Base-by-base conservation (phyloP, 2,888 invertebrate genomes). In the Chrysotoxum bicinctum region DNA sequence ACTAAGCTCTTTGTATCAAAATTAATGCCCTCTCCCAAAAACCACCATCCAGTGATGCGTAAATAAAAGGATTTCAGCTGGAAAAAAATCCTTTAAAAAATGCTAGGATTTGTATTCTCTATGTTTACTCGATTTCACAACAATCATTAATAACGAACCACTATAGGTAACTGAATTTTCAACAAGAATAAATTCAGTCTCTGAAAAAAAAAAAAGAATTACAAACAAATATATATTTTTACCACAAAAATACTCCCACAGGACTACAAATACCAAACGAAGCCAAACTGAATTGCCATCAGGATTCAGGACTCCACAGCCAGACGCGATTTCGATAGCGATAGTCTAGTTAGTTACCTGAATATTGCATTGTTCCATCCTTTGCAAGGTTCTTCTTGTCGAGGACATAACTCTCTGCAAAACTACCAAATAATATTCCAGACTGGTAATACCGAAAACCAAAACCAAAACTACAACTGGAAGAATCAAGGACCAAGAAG, bases 281-380 rank as follows among this genome's bases (percentile, higher is more conserved):
- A 54, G 23, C 43, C 30, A 6, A 30, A 19, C 45, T 32, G n/a
- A 16, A 66, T 35, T 60, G 35, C 56, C 56, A 56, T 40, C 16
- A 26, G 37, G 32, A 52, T 10, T 45, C 26, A 23, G 37, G 19
- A 35, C 35, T 12, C 9, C 19, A 37, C 35, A 58, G 4, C 43
- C 19, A 45, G 37, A 19, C 32, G 30, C 48, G 74, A 69, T 73
- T 73, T 43, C 37, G 60, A 64, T 64, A 52, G 58, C 26, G 75
- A 64, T 74, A 64, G 30, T 37, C 37, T 56, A 26, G 43, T 30
- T 73, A 74, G 73, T 69, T 74, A 74, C 74, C 58, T 48, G 75
- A 64, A 45, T 45, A 52, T 76, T 60, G 84, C 48, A 80, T 80
- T 75, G 80, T 85, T 85, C 80, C 64, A 43, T 66, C 70, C 66